Evolutionary conservation across 2,888 invertebrate species (phyloP), one percentile per base, ranked within the genome.

Genomic region (Ochlodes sylvanus): DNA sequence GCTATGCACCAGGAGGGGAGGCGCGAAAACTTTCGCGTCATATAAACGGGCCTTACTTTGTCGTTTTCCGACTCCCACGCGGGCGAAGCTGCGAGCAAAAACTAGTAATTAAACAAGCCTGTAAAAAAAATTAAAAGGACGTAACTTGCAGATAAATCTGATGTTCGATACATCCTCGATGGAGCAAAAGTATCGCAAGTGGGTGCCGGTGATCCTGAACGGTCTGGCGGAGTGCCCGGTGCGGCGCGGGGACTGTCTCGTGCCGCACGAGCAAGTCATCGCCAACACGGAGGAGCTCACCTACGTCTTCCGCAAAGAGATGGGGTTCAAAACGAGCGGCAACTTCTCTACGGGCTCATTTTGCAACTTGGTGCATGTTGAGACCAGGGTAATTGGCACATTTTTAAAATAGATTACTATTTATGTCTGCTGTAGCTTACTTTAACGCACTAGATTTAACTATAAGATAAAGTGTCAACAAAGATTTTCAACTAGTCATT

Each of bases 191-290:
- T 90, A 95, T 1, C 94, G 96, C 71, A 94, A 95, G 63, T 98
- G 97, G 89, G 89, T 98, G 47, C 96, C 97, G 0, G 89, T 98
- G 1, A 94, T 96, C 71, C 87, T 96, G 67, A 97, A 97, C 84
- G 94, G 96, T 0, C 83, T 98, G 34, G 94, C 96, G 19, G 97
- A 98, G 85, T 96, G 96, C 66, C 96, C 97, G 0, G 94, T 98
- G 10, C 83, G 94, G 50, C 94, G 95, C 71, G 93, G 94, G 6
- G 94, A 87, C 9, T 74, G 79, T 12, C 84, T 95, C 1, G 81
- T 97, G 2, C 89, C 95, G 0, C 95, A 96, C 80, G 95, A 96
- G 79, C 95, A 96, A 1, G 95, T 98, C 19, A 96, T 98, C n/a
- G 94, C 96, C 0, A 94, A 96, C 77, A 94, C 97, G 38, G 96